Base-by-base conservation (phyloP, 2,888 invertebrate genomes). In the Heliconius ethilla region DNA sequence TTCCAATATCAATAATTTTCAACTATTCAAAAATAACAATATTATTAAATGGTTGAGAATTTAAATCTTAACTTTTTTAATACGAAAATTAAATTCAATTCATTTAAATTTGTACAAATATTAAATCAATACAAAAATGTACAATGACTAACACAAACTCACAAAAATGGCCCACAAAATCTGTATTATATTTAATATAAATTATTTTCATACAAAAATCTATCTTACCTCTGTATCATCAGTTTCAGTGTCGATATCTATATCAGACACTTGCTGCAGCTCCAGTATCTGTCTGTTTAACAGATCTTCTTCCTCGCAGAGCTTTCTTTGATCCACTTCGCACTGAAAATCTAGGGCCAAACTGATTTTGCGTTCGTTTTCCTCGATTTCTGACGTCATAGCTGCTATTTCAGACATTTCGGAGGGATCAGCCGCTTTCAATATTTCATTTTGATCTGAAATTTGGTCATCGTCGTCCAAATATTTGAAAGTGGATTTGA, bases 241-340 rank as follows among this genome's bases (percentile, higher is more conserved):
- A 0, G 97, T 97, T 89, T 97, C 97, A 0, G 97, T 97, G 82
- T 97, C 97, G 69, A 97, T 94, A 85, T 97, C 97, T 73, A 97
- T 96, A 84, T 96, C 97, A 0, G 96, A 96, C 70, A 96, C 96
- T 83, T 95, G 95, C 82, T 96, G 96, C 82, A 97, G 88, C 87
- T 97, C 97, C 83, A 96, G 95, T 76, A 97, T 97, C 89, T 97
- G 97, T 67, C 97, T 95, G 82, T 97, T 97, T 72, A 97, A 85
- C 4, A 96, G 93, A 81, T 97, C 97, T 84, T 97, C 97, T 84
- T 97, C 97, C 82, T 97, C 97, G 5, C 96, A 96, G 37, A 97
- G 86, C 85, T 97, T 96, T 81, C 96, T 95, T 80, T 97, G 96
- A 87, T 97, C 97, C 59, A 97, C 97, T 82, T 97, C 97, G 0